Evolutionary conservation across 1,140 invertebrate genomes (phyloP).

Genomic region (Cherax destructor): DNA sequence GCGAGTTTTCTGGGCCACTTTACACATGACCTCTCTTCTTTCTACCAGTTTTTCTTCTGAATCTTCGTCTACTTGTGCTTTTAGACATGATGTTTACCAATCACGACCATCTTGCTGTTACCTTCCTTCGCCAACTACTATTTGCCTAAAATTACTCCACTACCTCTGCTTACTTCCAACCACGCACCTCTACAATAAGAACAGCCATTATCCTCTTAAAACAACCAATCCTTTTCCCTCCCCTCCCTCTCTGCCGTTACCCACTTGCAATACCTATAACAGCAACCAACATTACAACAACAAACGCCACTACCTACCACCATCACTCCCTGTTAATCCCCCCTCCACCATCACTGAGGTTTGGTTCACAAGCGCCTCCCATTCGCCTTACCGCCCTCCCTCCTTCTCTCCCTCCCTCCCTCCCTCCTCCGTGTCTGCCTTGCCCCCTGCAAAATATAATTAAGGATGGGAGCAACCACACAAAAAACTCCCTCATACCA

Average conservation of each 20-base stretch:
- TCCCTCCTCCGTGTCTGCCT: neutral
- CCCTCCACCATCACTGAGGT: neutral
- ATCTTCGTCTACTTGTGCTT: too few species aligned
- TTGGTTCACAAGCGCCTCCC: neutral
- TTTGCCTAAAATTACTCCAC: neutral
- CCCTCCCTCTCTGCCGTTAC: too few species aligned
- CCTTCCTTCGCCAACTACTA: neutral
- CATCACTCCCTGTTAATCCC: neutral
- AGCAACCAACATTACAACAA: neutral
- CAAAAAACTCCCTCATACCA: constrained; percentile 31
- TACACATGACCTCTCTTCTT: too few species aligned
- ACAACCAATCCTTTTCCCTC: too few species aligned
- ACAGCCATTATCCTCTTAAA: too few species aligned
- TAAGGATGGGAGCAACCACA: constrained; percentile 35
- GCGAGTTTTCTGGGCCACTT: too few species aligned
- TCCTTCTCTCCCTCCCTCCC: constrained; percentile 8
- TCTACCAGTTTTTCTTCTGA: too few species aligned
- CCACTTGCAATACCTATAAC: neutral
- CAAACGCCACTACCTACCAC: neutral
- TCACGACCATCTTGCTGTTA: too few species aligned
- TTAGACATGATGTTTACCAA: too few species aligned
- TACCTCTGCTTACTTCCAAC: neutral
- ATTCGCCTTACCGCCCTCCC: neutral
- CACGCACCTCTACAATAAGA: neutral
- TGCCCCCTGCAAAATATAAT: constrained; percentile 37